Base-by-base conservation (phyloP, 2,797 vertebrate species). In the Borostomias antarcticus region DNA sequence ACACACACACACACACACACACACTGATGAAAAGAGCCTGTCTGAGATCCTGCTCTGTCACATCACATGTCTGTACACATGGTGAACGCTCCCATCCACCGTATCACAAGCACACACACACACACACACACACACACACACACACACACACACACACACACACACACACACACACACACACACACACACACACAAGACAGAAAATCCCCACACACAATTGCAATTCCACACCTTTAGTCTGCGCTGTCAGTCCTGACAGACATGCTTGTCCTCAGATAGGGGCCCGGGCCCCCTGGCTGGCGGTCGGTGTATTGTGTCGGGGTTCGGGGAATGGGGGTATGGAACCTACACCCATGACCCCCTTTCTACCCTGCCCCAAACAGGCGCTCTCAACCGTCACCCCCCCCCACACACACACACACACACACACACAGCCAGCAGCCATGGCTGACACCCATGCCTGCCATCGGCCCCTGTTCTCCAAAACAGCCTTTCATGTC, bases 321-420 rank as follows among this genome's bases (percentile, higher is more conserved):
- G 68, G 74, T 78, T 79, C 69, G 70, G 81, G 80, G 62, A 73
- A 61, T 50, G 74, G 70, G 59, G 69, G 81, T 78, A 63, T 64
- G 56, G 68, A 65, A 68, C 58, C 67, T 68, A 58, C 75, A 77
- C 78, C 82, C 66, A 52, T 72, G 83, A 62, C 66, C 73, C 82
- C 66, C n/a, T 78, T 75, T 79, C 81, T 74, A 64, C 45, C 1
- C 58, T 76, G n/a, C 70, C 69, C 76, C 78, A 72, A 85, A 88
- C 82, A 84, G 61, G 68, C 77, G 80, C 85, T 83, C 80, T 86
- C 85, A 89, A 83, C 83, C 83, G 74, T 90, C 75, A 85, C 81
- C 76, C 58, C 43, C 75, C 68, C 40, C 37, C 45, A n/a, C n/a
- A n/a, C n/a, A n/a, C n/a, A n/a, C n/a, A n/a, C n/a, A n/a, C n/a